These are phyloP conservation scores for Steromphala cineraria DNA, from an alignment of 2,888 invertebrate genomes.

Conservation along the genomic window DNA sequence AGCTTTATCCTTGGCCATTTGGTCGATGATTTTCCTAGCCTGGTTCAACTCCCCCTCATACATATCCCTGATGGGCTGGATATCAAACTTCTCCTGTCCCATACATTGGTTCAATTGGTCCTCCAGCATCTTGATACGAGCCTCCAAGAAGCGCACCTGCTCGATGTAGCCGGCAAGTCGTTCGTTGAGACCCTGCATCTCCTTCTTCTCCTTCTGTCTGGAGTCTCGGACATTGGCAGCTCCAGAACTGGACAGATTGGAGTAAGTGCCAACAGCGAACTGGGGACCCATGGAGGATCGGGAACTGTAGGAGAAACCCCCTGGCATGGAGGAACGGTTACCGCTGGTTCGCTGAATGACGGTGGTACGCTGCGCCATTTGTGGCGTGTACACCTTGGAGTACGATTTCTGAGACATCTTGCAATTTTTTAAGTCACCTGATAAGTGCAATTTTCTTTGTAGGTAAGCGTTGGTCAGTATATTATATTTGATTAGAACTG, in stretches of 20 bases:
- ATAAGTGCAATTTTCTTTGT: no score
- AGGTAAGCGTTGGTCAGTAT: no score
- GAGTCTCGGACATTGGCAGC: conserved; percentile 74
- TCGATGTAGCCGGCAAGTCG: conserved; percentile 77
- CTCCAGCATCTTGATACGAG: conserved; percentile 69
- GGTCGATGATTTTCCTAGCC: conserved; percentile 75
- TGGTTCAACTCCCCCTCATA: conserved; percentile 76
- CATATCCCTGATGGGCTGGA: conserved; percentile 72
- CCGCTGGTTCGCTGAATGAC: neutral
- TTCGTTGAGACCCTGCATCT: conserved; percentile 77
- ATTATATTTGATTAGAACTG: neutral
- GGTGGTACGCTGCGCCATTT: conserved; percentile 25
- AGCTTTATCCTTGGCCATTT: conserved; percentile 75
- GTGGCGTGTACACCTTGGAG: conserved; percentile 10
- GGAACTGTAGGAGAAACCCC: neutral
- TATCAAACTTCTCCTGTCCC: conserved; percentile 62
- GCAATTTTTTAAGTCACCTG: no score
- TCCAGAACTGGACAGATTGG: conserved; percentile 59
- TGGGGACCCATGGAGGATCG: neutral
- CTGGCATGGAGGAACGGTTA: neutral
- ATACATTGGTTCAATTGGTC: conserved; percentile 67
- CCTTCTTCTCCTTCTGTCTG: conserved; percentile 77
- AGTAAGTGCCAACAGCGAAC: conserved; percentile 44
- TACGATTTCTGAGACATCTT: no score
- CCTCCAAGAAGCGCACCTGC: conserved; percentile 74